These are phyloP conservation scores for Melanotaenia boesemani DNA, from an alignment of 2,797 vertebrate species.

Conservation along the genomic window DNA sequence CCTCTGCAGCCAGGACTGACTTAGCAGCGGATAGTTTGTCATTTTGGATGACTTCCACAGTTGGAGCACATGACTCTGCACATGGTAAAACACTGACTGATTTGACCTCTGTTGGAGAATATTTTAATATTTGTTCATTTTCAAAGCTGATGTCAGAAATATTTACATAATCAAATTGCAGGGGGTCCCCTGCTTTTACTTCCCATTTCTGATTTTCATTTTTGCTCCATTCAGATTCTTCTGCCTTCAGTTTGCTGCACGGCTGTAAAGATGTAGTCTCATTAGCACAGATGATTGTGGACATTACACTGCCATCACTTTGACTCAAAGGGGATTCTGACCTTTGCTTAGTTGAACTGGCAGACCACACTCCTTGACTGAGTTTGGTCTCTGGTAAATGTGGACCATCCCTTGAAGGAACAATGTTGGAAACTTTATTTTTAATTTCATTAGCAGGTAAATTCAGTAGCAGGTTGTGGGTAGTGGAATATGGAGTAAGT, in stretches of 20 bases:
- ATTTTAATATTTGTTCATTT: slow-evolving; percentile 30
- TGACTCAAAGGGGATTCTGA: slow-evolving; percentile 13
- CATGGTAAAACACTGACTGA: slow-evolving; percentile 28
- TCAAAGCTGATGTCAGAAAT: slow-evolving; percentile 1
- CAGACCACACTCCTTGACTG: slow-evolving; percentile 24
- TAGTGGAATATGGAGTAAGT: slow-evolving; percentile 23
- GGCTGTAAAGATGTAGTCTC: slow-evolving; percentile 39
- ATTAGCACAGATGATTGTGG: slow-evolving; percentile 23
- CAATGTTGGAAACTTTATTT: slow-evolving; percentile 1
- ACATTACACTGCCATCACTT: slow-evolving; percentile 18
- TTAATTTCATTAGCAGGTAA: slow-evolving; percentile 23
- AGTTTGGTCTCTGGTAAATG: slow-evolving; percentile 20
- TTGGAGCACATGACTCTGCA: slow-evolving; percentile 41
- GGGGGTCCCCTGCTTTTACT: neutral
- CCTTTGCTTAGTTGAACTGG: slow-evolving; percentile 4
- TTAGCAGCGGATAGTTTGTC: slow-evolving; percentile 56
- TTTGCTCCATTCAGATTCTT: slow-evolving; percentile 33
- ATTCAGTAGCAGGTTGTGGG: slow-evolving; percentile 27
- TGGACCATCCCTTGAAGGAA: slow-evolving; percentile 22
- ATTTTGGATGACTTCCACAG: slow-evolving; percentile 54
- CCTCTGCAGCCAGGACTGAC: slow-evolving; percentile 54
- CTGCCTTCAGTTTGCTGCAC: slow-evolving; percentile 14
- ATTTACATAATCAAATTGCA: slow-evolving; percentile 12
- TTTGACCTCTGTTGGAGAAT: slow-evolving; percentile 42
- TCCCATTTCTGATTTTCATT: slow-evolving; percentile 18